Percentiles rank a stretch among this genome's conserved stretches.
phyloP scores from a whole-genome alignment of 2,113 vertebrate genomes.

The Apodemus speciosus region DNA sequence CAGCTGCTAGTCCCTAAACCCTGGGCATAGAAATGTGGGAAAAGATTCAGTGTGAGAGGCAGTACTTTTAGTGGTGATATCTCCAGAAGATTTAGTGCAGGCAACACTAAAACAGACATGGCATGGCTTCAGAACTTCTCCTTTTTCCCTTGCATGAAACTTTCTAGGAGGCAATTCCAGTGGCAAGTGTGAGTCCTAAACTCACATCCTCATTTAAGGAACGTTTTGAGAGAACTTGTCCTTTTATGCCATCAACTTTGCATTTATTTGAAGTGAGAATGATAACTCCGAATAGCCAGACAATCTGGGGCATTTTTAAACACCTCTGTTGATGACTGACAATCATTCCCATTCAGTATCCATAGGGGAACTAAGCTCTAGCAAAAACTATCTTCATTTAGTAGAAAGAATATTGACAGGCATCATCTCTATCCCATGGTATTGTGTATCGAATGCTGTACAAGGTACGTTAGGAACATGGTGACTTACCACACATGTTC shows the following conservation, averaged over 20 bases:
- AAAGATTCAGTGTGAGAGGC: slow-evolving; percentile 75
- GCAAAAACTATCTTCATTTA: slow-evolving; percentile 19
- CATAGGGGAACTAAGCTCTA: neutral
- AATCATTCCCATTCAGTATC: slow-evolving; percentile 13
- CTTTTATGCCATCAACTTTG: slow-evolving; percentile 71
- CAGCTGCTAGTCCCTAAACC: slow-evolving; percentile 74
- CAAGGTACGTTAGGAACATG: neutral
- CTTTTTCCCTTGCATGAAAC: slow-evolving; percentile 85
- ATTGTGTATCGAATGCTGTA: neutral
- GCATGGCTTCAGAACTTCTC: slow-evolving; percentile 81
- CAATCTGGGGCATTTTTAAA: neutral
- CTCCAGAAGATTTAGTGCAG: slow-evolving; percentile 84
- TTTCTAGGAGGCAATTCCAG: slow-evolving; percentile 86
- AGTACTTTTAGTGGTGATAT: slow-evolving; percentile 81
- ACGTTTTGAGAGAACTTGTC: slow-evolving; percentile 81
- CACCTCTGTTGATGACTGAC: neutral
- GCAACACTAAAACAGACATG: slow-evolving; percentile 86
- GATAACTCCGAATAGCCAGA: slow-evolving; percentile 61
- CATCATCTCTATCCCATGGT: neutral
- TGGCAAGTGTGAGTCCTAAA: slow-evolving; percentile 87
- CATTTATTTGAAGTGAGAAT: slow-evolving; percentile 76
- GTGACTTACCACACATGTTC: neutral
- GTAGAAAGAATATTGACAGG: neutral
- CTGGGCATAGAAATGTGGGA: slow-evolving; percentile 72
- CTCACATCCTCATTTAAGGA: slow-evolving; percentile 83